These are phyloP conservation scores for Drosophila maculinotata DNA, from an alignment of 2,888 invertebrate species.

Conservation along the genomic window DNA sequence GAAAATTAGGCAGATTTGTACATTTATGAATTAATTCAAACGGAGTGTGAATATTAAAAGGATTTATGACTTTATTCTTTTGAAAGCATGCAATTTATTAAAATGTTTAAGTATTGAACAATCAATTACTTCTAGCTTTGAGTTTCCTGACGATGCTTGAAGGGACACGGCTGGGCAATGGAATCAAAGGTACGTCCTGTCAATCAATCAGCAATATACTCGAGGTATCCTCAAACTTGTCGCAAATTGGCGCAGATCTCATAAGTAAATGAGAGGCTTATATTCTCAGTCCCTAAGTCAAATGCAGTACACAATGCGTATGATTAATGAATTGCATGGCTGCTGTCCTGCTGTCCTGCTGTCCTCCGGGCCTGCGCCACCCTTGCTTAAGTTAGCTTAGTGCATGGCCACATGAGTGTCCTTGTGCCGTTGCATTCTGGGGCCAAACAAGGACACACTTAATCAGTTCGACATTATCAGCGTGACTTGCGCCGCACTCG, in stretches of 20 bases:
- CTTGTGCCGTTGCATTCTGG: constrained; percentile 32
- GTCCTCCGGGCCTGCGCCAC: background rate
- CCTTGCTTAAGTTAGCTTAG: constrained; percentile 18
- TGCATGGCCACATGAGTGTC: constrained; percentile 26
- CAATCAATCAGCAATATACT: constrained; percentile 7
- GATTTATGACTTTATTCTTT: too few species aligned
- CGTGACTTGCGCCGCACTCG: constrained; percentile 64
- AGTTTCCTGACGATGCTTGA: too few species aligned
- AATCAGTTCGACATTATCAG: constrained; percentile 79
- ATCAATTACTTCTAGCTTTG: too few species aligned
- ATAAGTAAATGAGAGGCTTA: constrained; percentile 16
- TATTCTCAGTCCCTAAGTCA: background rate
- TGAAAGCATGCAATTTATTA: too few species aligned
- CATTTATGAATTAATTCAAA: too few species aligned
- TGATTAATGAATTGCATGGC: constrained; percentile 59
- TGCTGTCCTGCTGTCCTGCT: constrained; percentile 1
- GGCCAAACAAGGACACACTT: constrained; percentile 67
- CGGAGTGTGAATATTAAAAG: too few species aligned
- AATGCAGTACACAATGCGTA: constrained; percentile 23
- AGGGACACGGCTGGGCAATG: too few species aligned
- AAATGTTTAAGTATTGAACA: too few species aligned
- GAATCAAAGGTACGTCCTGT: background rate
- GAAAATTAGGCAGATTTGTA: background rate
- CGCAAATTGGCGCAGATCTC: constrained; percentile 9
- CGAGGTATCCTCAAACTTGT: constrained; percentile 8